Evolutionary conservation across 2,888 invertebrate genomes (phyloP), one percentile per base, ranked within the genome.

Genomic region (Amorpha juglandis): DNA sequence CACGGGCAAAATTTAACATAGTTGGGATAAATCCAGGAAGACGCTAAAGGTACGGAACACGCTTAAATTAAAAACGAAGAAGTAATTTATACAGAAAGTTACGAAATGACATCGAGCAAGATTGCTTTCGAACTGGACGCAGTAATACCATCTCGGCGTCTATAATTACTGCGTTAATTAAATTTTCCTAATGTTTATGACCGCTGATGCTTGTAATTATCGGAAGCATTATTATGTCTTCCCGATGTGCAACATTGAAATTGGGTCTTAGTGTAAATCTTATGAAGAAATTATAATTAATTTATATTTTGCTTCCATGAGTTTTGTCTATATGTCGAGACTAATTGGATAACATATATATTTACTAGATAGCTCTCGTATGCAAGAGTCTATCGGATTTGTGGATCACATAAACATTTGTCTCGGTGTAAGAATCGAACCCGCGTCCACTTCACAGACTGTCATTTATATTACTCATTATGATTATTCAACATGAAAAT

Each of bases 161-260:
- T 52, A 35, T n/a, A 16, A 42, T 58, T 58, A 58, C 12, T 1
- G 19, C 19, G 38, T 58, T 58, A 58, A 58, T 58, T 58, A 19
- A 58, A 58, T 42, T 58, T 38, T 19, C 19, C 7, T 58, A 38
- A 58, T 58, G 58, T 58, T 42, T 38, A 55, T 55, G 19, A 21
- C 38, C 19, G n/a, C 58, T 58, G 19, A 42, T 19, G 12, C 6
- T 1, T 42, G 19, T 19, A 16, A 58, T 58, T 58, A 42, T n/a
- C 8, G 8, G 50, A 33, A 16, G 38, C 58, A 38, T 58, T 58
- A 19, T 50, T 19, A 58, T 53, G 8, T 35, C 53, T 38, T 58
- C 38, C 42, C 38, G 42, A 38, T 42, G 27, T 16, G 38, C 19
- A 58, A 58, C n/a, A n/a, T 1, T 42, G 8, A 11, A 58, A 58